Base-by-base conservation (phyloP, 2,797 vertebrate genomes). In the Semaprochilodus insignis region DNA sequence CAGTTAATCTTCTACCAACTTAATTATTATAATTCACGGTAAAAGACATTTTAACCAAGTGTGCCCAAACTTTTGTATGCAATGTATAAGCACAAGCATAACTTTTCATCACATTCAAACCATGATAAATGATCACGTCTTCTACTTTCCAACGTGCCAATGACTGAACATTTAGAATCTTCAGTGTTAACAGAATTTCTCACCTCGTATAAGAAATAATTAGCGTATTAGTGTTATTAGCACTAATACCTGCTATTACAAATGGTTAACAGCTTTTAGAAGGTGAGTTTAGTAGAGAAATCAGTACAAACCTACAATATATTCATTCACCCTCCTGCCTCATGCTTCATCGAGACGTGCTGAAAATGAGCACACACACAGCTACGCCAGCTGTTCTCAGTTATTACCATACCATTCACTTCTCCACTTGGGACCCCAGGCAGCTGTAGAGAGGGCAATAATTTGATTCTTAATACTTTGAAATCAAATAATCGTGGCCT, bases 401-500 rank as follows among this genome's bases (percentile, higher is more conserved):
- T 86, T 79, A 80, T 75, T 76, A 75, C 75, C 84, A 83, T 71
- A 5, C 70, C 55, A 54, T 80, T 55, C 82, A 70, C 69, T 44
- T 70, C 78, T 59, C 70, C 34, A 62, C 78, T 57, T 54, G 75
- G 74, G 40, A 83, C 73, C 62, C 55, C n/a, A 60, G 74, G 48
- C 74, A 60, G 48, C 73, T 82, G 66, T 63, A 81, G 82, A 79
- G 66, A 79, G 15, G 25, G 27, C 77, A 70, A 81, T 83, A 54
- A 90, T 81, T 75, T 72, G 62, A 84, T 84, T 86, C 71, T 83
- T 85, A 82, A 84, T 79, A 77, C 57, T 74, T 59, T 80, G 57
- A 80, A 88, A 85, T 87, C 78, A 83, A 89, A 88, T 88, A 72
- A 86, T 81, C 57, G 36, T 73, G 77, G 54, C 65, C 77, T 79